Evolutionary conservation across 2,888 invertebrate species (phyloP).

Genomic region (Caenorhabditis wallacei): DNA sequence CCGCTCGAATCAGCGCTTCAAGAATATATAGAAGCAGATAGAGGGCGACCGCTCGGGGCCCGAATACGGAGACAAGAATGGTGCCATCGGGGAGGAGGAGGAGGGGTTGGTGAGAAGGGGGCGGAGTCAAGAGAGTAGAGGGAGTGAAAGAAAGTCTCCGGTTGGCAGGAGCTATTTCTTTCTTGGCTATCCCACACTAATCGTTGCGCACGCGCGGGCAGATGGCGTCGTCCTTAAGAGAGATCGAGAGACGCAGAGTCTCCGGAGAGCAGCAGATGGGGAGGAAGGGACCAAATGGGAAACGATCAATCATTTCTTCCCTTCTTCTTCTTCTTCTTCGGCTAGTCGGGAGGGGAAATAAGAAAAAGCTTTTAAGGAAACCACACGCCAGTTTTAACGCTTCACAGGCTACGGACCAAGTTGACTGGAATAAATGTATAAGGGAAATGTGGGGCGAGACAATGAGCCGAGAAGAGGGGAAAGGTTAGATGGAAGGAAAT

Average conservation of each 20-base stretch:
- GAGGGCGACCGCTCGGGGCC: background rate
- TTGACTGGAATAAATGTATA: background rate
- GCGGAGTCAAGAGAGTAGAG: background rate
- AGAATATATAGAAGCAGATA: background rate
- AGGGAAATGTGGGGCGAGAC: background rate
- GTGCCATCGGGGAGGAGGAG: background rate
- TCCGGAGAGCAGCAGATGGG: slow-evolving; percentile 4
- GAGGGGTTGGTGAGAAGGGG: background rate
- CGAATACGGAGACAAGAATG: slow-evolving; percentile 28
- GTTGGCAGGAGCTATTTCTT: too few species aligned
- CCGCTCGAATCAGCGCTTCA: slow-evolving; percentile 38
- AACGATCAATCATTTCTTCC: slow-evolving; percentile 57
- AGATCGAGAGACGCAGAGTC: background rate
- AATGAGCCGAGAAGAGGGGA: too few species aligned
- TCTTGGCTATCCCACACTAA: background rate
- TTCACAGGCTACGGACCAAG: background rate
- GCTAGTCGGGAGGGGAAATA: background rate
- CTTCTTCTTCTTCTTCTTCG: too few species aligned
- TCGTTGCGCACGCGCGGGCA: background rate
- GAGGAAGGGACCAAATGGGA: slow-evolving; percentile 46
- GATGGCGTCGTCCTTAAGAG: slow-evolving; percentile 8
- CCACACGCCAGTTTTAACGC: background rate
- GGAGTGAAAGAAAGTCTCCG: background rate
- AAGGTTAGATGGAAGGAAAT: too few species aligned
- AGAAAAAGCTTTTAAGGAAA: background rate